Conservation (phyloP, 2,888 invertebrate genomes). For the Piscicola geometra region DNA sequence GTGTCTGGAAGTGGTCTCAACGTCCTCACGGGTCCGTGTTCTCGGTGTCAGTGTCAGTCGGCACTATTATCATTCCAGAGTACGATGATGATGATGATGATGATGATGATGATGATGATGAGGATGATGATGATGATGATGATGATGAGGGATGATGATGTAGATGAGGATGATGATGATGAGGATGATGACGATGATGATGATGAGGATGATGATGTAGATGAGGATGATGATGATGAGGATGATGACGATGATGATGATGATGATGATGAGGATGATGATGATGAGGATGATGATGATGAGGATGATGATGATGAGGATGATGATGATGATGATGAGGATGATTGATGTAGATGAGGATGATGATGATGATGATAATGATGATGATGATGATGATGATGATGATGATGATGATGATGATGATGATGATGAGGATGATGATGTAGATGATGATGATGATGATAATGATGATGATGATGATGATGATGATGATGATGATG, state of each 20-base stretch:
- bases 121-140: neutral
- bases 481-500: conserved; percentile 24
- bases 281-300: conserved; percentile 27
- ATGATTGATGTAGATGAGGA: neutral
- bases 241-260: conserved; percentile 28
- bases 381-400: neutral
- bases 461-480: conserved; percentile 17
- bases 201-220: neutral
- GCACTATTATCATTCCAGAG: neutral
- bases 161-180: neutral
- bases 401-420: conserved; percentile 14
- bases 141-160: too few species aligned
- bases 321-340: conserved; percentile 14
- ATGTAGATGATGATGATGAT: conserved; percentile 16
- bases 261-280: conserved; percentile 27
- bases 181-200: neutral
- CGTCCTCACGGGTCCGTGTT: neutral
- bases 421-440: conserved; percentile 21
- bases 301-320: conserved; percentile 26
- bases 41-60: neutral
- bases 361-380: neutral
- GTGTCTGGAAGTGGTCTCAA: conserved; percentile 10
- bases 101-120: neutral
- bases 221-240: neutral
- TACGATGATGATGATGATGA: neutral